phyloP scores from a whole-genome alignment of 2,888 invertebrate species.

The Synanthedon myopaeformis region DNA sequence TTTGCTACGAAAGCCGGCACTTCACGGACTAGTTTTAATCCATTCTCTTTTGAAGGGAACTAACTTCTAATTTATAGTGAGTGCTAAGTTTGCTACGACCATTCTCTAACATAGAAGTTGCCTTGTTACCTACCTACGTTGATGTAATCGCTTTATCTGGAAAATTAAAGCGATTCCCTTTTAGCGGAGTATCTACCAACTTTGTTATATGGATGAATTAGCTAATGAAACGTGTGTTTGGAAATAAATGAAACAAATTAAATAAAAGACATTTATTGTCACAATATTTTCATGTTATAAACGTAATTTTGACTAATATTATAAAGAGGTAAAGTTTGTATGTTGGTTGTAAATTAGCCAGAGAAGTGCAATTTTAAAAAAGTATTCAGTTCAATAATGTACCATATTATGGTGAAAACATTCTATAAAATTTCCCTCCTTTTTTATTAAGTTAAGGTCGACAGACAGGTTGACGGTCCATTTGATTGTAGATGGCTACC shows the following conservation, averaged over 20 bases:
- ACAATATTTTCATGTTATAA: no score
- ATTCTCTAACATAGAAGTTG: slow-evolving; percentile 44
- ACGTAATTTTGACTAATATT: no score
- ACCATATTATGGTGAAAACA: no score
- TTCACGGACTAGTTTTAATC: slow-evolving; percentile 64
- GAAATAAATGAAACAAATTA: not conserved
- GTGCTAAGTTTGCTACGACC: slow-evolving; percentile 60
- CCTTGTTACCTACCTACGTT: slow-evolving; percentile 37
- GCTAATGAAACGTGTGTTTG: not conserved
- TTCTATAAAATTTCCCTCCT: no score
- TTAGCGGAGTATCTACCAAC: slow-evolving; percentile 5
- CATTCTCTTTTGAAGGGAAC: slow-evolving; percentile 61
- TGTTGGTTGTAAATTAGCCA: no score
- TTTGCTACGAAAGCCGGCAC: slow-evolving; percentile 45
- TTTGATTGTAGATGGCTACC: no score
- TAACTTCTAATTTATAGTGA: slow-evolving; percentile 68
- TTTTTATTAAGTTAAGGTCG: no score
- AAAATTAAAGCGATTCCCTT: slow-evolving; percentile 27
- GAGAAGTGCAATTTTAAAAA: no score
- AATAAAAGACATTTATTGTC: no score
- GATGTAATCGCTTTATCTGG: slow-evolving; percentile 43
- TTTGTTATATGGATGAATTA: not conserved
- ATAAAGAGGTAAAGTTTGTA: no score
- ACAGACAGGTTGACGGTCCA: no score
- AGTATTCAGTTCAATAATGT: no score